Percentiles rank a stretch among this genome's conserved stretches.
Conservation (phyloP, 2,888 invertebrate species). For the Nephrocerus scutellatus region DNA sequence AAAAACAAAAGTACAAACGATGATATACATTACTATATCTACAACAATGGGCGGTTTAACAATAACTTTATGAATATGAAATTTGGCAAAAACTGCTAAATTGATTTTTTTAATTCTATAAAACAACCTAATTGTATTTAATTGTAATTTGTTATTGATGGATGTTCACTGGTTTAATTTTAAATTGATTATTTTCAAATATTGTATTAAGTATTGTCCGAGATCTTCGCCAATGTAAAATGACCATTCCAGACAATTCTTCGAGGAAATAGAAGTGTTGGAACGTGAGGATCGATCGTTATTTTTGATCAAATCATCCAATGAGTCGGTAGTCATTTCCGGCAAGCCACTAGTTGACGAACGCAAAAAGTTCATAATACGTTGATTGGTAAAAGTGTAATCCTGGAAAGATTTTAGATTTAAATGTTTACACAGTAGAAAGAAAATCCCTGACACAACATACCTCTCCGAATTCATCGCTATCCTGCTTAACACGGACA, state of each 20-base stretch:
- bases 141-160: too few species aligned
- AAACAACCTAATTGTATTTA: too few species aligned
- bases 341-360: slow-evolving; percentile 25
- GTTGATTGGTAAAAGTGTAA: slow-evolving; percentile 37
- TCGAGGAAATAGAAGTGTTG: too few species aligned
- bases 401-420: slow-evolving; percentile 24
- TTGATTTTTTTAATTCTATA: too few species aligned
- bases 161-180: slow-evolving; percentile 21
- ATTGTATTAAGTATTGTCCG: slow-evolving; percentile 40
- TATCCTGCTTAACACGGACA: slow-evolving; percentile 28
- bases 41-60: too few species aligned
- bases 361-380: slow-evolving; percentile 40
- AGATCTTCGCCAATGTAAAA: slow-evolving; percentile 41
- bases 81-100: too few species aligned
- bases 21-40: too few species aligned
- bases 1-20: too few species aligned
- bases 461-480: slow-evolving; percentile 36
- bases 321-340: slow-evolving; percentile 27
- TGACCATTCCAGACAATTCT: slow-evolving; percentile 26
- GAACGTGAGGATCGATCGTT: slow-evolving; percentile 16
- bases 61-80: too few species aligned
- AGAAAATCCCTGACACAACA: slow-evolving; percentile 13
- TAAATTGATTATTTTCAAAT: slow-evolving; percentile 35
- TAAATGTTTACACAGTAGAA: background rate
- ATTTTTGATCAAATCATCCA: slow-evolving; percentile 33